A percentile compares a stretch with the other conserved stretches of the same genome.
These are phyloP conservation scores for Mimumesa dahlbomi DNA, from an alignment of 2,888 invertebrate genomes.

Conservation along the genomic window DNA sequence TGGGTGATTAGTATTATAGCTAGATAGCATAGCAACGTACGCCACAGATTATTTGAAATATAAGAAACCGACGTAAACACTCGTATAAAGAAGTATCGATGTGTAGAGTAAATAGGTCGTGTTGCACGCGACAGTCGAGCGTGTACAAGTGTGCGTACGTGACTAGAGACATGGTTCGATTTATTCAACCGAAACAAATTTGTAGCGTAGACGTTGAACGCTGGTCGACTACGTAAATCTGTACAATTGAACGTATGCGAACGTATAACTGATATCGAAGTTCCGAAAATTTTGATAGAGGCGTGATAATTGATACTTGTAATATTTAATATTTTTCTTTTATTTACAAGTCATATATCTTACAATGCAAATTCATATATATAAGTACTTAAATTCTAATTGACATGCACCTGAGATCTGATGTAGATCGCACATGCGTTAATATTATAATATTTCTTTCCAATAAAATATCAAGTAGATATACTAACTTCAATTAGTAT, in stretches of 20 bases:
- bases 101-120: conserved; percentile 25
- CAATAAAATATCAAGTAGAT: conserved; percentile 4
- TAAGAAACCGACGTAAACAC: conserved; percentile 17
- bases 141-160: conserved; percentile 46
- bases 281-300: background rate
- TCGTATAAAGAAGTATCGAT: conserved; percentile 13
- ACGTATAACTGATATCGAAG: background rate
- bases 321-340: conserved; percentile 37
- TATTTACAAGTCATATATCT: conserved; percentile 63
- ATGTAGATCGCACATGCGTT: conserved; percentile 8
- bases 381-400: conserved; percentile 48
- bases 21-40: background rate
- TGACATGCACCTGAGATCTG: conserved; percentile 18
- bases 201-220: background rate
- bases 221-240: no score
- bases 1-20: conserved; percentile 1
- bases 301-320: conserved; percentile 1
- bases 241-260: no score
- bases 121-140: background rate
- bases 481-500: background rate
- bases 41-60: conserved; percentile 9
- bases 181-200: background rate
- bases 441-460: conserved; percentile 2
- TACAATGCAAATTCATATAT: conserved; percentile 43
- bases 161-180: conserved; percentile 50